A percentile compares a stretch with the other conserved stretches of the same genome.
Evolutionary conservation across 2,888 invertebrate genomes (phyloP).

Genomic region (Spodoptera littoralis): DNA sequence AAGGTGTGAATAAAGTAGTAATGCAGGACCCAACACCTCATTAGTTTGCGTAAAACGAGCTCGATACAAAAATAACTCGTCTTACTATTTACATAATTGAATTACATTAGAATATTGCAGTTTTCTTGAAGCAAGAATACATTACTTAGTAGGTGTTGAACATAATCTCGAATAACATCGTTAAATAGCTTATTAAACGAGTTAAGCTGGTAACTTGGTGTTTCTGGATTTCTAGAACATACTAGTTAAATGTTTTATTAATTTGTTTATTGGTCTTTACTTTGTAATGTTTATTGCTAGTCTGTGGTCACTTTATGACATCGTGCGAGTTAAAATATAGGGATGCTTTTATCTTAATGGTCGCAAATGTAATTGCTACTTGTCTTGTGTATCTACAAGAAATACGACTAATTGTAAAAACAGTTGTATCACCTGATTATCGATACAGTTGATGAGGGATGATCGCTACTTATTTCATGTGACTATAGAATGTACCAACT

Average conservation of each 20-base stretch:
- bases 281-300: background rate
- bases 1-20: conserved; percentile 47
- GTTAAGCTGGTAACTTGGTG: background rate
- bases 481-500: background rate
- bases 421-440: no score
- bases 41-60: conserved; percentile 41
- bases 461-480: conserved; percentile 1
- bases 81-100: conserved; percentile 54
- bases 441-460: no score
- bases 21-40: conserved; percentile 48
- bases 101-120: conserved; percentile 55
- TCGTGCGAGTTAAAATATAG: no score
- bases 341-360: no score
- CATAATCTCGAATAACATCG: conserved; percentile 30
- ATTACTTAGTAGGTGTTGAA: conserved; percentile 34
- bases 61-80: conserved; percentile 48
- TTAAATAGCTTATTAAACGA: conserved; percentile 23
- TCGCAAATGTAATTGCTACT: no score
- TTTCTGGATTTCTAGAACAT: conserved; percentile 3
- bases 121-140: conserved; percentile 40
- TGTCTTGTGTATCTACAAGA: no score
- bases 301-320: no score
- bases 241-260: conserved; percentile 11
- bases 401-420: no score
- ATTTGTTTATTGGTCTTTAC: background rate